phyloP scores from a whole-genome alignment of 2,888 invertebrate species.

The Temnothorax ravouxi region DNA sequence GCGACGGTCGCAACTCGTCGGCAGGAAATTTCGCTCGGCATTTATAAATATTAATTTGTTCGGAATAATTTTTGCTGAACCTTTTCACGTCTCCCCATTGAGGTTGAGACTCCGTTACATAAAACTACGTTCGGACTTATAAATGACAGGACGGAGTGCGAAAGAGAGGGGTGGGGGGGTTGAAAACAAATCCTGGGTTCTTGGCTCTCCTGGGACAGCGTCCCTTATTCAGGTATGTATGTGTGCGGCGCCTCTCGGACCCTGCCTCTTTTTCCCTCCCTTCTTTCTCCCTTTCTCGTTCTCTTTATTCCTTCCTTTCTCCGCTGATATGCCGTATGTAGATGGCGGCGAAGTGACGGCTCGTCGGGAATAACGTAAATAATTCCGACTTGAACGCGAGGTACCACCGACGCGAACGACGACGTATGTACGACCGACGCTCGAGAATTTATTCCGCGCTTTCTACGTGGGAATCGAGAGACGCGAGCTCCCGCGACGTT shows the following conservation, averaged over 20 bases:
- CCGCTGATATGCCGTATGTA: conserved; percentile 4
- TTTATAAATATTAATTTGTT: conserved; percentile 73
- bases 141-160: not conserved
- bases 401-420: conserved; percentile 36
- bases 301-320: conserved; percentile 28
- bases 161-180: conserved; percentile 61
- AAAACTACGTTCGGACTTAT: conserved; percentile 74
- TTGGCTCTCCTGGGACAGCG: conserved; percentile 78
- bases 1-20: not conserved
- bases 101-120: conserved; percentile 74
- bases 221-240: conserved; percentile 67
- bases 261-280: conserved; percentile 32
- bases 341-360: conserved; percentile 69
- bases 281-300: conserved; percentile 47
- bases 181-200: conserved; percentile 81
- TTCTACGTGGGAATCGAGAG: conserved; percentile 44
- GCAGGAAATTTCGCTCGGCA: conserved; percentile 35
- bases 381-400: conserved; percentile 67
- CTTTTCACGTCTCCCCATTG: conserved; percentile 58
- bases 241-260: conserved; percentile 61
- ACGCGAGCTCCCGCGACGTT: conserved; percentile 16
- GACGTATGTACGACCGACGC: conserved; percentile 27
- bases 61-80: conserved; percentile 45
- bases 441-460: conserved; percentile 47
- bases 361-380: conserved; percentile 79